A percentile compares a stretch with the other conserved stretches of the same genome.
These are phyloP conservation scores for Apis cerana DNA, from an alignment of 1,140 invertebrate species.

Conservation along the genomic window DNA sequence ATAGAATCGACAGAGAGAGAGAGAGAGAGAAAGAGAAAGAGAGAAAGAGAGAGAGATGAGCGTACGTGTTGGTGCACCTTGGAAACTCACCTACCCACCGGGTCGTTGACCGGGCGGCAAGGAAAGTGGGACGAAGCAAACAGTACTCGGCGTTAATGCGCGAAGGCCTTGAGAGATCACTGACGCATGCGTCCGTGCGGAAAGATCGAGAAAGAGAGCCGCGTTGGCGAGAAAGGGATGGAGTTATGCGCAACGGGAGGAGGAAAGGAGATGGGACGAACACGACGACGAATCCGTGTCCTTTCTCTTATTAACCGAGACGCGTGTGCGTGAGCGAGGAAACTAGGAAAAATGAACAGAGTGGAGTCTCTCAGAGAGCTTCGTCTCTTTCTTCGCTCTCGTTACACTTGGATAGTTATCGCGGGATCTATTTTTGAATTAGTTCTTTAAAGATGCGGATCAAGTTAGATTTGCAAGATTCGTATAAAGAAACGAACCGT, in stretches of 20 bases:
- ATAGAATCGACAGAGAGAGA: slow-evolving; percentile 39
- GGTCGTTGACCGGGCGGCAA: slow-evolving; percentile 79
- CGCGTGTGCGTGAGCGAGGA: not conserved
- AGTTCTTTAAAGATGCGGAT: too few species aligned
- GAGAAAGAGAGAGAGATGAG: not conserved
- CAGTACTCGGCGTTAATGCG: slow-evolving; percentile 69
- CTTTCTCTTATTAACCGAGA: slow-evolving; percentile 20
- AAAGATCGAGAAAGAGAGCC: slow-evolving; percentile 45
- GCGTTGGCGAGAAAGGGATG: not conserved
- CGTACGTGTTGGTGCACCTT: slow-evolving; percentile 74
- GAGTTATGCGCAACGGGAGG: not conserved
- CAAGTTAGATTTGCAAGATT: too few species aligned
- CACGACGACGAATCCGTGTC: not conserved
- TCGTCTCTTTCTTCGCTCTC: not conserved
- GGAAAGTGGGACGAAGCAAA: slow-evolving; percentile 80
- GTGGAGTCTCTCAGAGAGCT: too few species aligned
- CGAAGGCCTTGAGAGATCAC: slow-evolving; percentile 71
- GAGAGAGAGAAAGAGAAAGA: not conserved
- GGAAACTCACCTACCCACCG: slow-evolving; percentile 74
- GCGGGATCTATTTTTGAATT: too few species aligned
- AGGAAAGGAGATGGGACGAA: not conserved
- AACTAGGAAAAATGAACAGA: slow-evolving; percentile 23
- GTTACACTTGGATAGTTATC: not conserved
- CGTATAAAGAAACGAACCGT: too few species aligned
- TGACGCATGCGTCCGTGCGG: slow-evolving; percentile 62